Conservation (phyloP, 2,113 vertebrate species). For the Chelonoidis abingdonii region DNA sequence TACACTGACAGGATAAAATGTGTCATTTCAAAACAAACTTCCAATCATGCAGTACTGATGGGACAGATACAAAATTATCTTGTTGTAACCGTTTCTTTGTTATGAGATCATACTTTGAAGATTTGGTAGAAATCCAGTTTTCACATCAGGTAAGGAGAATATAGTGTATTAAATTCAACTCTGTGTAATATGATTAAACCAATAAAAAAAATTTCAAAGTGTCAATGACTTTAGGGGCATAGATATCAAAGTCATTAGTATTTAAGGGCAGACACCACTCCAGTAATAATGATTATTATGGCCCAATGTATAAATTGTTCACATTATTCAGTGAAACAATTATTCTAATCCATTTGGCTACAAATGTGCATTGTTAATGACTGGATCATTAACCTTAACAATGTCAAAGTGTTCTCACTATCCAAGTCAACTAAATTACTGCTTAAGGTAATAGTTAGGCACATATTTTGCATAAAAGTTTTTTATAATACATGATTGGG, state of each 20-base stretch:
- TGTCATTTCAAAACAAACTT: neutral
- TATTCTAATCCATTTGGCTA: neutral
- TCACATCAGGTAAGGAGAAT: neutral
- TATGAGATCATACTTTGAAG: neutral
- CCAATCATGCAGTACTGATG: neutral
- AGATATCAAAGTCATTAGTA: neutral
- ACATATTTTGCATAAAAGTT: neutral
- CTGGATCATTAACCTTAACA: neutral
- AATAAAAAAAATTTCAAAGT: neutral
- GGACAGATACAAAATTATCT: neutral
- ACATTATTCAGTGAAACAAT: neutral
- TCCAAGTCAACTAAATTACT: neutral
- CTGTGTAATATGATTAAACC: neutral
- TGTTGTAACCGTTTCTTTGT: neutral
- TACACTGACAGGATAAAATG: neutral
- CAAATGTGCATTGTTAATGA: neutral
- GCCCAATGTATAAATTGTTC: neutral
- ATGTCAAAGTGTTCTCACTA: neutral
- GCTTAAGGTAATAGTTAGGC: neutral
- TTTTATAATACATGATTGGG: neutral
- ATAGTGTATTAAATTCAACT: neutral
- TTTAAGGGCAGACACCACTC: neutral
- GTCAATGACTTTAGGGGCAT: neutral
- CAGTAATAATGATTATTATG: neutral
- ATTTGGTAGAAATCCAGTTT: neutral